Evolutionary conservation across 2,888 invertebrate genomes (phyloP), one percentile per base, ranked within the genome.

Genomic region (Philopedon plagiatum): DNA sequence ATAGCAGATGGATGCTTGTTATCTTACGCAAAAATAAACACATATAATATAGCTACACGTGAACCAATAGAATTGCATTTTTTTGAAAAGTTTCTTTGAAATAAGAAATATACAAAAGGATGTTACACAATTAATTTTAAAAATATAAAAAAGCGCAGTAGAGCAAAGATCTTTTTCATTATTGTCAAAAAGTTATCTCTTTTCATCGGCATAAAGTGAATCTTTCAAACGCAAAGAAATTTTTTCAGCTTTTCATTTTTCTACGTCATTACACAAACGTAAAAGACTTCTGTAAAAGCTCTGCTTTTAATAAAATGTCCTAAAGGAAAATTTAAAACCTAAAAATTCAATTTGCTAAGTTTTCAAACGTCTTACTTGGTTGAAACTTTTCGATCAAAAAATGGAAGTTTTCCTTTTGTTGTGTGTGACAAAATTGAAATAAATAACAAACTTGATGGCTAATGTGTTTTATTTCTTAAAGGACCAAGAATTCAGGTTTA

Each of bases 221-320:
- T 44, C 44, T 44, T 44, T 44, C 18, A 19, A 19, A 44, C 1
- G 19, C 2, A 44, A 9, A 44, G 44, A 44, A n/a, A 2, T 18
- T 8, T 9, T 29, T 19, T 18, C 0, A 19, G 44, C 18, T 1
- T 18, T 9, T 19, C 19, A 18, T 44, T 44, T 44, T 9, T 44
- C 11, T 44, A 18, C 44, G 44, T 44, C 44, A 44, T 44, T 44
- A 44, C 44, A 44, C 44, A 44, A 44, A 44, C 19, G 9, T 19
- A 44, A 44, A 41, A 9, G 41, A 41, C 7, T 41, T 15, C 8
- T 15, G 18, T 7, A 44, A 44, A 9, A 19, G 18, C 19, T 8
- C 2, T 9, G 19, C 44, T 19, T 44, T 44, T 44, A 44, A 44
- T 44, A 44, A 44, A 44, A 44, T 44, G 8, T 19, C 44, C 9